phyloP scores from a whole-genome alignment of 2,888 invertebrate genomes.

The Epinotia brunnichana region DNA sequence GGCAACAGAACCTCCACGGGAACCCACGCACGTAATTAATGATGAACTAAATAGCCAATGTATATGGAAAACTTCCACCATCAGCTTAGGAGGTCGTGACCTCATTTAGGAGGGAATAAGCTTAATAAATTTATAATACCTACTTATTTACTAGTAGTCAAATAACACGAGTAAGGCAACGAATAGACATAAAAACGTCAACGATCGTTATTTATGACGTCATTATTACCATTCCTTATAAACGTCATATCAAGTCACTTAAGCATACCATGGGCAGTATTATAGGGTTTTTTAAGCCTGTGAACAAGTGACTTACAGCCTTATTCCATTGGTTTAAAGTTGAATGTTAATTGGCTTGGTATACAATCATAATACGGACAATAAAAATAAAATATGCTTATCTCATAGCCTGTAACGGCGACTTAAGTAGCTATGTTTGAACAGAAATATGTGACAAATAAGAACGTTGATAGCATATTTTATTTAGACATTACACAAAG shows the following conservation, averaged over 20 bases:
- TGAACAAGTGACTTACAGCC: background rate
- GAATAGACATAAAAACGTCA: slow-evolving; percentile 39
- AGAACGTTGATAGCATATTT: slow-evolving; percentile 50
- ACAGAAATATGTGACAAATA: slow-evolving; percentile 62
- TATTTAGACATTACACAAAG: slow-evolving; percentile 39
- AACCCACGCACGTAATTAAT: slow-evolving; percentile 3
- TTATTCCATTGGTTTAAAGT: background rate
- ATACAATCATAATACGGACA: slow-evolving; percentile 49
- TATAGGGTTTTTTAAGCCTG: slow-evolving; percentile 22
- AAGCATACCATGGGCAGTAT: slow-evolving; percentile 36
- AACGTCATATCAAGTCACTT: slow-evolving; percentile 41
- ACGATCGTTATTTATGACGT: slow-evolving; percentile 37
- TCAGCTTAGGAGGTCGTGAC: slow-evolving; percentile 16
- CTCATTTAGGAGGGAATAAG: slow-evolving; percentile 3
- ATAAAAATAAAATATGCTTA: slow-evolving; percentile 71
- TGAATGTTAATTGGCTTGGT: background rate
- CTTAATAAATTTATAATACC: slow-evolving; percentile 31
- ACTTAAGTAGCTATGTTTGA: slow-evolving; percentile 59
- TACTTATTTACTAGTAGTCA: slow-evolving; percentile 35
- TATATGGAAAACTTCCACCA: slow-evolving; percentile 12
- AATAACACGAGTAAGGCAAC: slow-evolving; percentile 30
- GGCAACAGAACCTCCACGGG: background rate
- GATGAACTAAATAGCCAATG: slow-evolving; percentile 5
- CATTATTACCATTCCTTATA: slow-evolving; percentile 40
- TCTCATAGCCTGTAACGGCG: slow-evolving; percentile 59